Base-by-base conservation (phyloP, 2,888 invertebrate species). In the Plebejus argus region DNA sequence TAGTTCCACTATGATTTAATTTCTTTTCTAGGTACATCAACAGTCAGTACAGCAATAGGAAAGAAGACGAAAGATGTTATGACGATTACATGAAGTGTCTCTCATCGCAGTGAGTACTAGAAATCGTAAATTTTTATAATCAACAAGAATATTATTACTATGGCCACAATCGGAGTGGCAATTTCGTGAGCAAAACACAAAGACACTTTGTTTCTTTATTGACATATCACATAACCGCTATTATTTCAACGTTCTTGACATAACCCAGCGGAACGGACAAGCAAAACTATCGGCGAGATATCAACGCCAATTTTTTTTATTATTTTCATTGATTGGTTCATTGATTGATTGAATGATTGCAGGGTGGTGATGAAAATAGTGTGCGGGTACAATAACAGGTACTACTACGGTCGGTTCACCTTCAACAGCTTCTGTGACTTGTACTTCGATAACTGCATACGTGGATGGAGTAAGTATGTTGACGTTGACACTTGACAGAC, bases 21-120 rank as follows among this genome's bases (percentile, higher is more conserved):
- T 53, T 53, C 18, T 18, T 18, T 53, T 5, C 4, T 18, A 53
- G 53, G n/a, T 78, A 78, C 35, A 61, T 28, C 45, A 76, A 72
- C 39, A 53, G 58, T 20, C 71, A 72, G 20, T 77, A 56, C 76
- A 56, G 33, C 58, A 28, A 23, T 8, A 20, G 23, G 8, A 33
- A 28, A 15, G 56, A 56, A 33, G 66, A 66, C 66, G 76, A 76
- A 18, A 53, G 56, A 7, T 78, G 78, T 45, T 75, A 70, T 33
- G 70, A 78, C 15, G 61, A 78, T 20, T 33, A 75, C 66, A 49
- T 76, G 18, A 78, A 76, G 35, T 78, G 78, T 53, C 49, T 75
- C 28, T 35, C 75, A 0, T n/a, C 75, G 33, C 75, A 75, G 78
- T 78, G 53, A 78, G 78, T 78, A 33, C 18, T 58, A 20, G 58